phyloP scores from a whole-genome alignment of 2,113 vertebrate species.

The Dicaeum eximium region DNA sequence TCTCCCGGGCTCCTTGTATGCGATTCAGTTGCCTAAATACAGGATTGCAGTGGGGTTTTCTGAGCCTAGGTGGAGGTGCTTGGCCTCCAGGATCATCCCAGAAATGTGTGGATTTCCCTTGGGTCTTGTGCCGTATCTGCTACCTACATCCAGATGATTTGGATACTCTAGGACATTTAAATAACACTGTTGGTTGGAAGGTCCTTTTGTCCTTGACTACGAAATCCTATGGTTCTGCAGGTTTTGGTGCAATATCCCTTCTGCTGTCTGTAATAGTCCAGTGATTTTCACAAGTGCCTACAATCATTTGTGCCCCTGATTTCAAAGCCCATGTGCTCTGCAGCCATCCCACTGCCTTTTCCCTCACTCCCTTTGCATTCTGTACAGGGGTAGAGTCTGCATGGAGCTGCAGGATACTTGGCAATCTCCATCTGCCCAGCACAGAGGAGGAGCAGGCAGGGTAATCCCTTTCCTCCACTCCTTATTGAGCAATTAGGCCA shows the following conservation, averaged over 20 bases:
- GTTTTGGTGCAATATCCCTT: background rate
- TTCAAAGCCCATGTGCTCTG: background rate
- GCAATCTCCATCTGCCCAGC: background rate
- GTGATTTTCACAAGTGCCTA: background rate
- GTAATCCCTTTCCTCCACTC: background rate
- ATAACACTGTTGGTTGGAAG: background rate
- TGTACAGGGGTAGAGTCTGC: background rate
- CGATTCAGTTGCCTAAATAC: background rate
- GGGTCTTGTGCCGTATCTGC: background rate
- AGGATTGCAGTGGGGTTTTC: background rate
- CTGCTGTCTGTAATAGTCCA: background rate
- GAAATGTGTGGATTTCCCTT: background rate
- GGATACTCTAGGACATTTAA: background rate
- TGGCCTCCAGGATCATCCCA: background rate
- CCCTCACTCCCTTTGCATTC: background rate
- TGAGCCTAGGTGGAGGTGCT: background rate
- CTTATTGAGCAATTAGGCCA: conserved; percentile 3
- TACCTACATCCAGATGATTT: background rate
- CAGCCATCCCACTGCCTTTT: background rate
- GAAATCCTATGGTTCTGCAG: background rate
- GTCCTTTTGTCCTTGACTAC: background rate
- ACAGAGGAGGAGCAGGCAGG: background rate
- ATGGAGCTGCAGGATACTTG: background rate
- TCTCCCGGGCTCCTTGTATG: background rate
- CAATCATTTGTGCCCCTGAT: background rate